Evolutionary conservation across 92 coral and sea anemone genomes (phyloP), one percentile per base, ranked within the genome.

Genomic region (Phenganax marumi): DNA sequence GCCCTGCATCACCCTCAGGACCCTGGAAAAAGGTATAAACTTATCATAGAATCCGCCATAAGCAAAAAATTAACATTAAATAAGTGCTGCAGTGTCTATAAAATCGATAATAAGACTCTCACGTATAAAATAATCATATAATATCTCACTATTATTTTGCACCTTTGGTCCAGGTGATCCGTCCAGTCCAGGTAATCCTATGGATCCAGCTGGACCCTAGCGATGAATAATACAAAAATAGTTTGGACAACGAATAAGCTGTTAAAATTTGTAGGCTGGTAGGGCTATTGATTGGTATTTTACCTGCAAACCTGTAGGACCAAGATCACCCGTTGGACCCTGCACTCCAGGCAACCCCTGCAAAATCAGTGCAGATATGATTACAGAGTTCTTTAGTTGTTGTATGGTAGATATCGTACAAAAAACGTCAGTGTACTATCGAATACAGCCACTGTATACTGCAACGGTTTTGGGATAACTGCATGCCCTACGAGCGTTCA

Each of bases 321-420:
- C 91, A 70, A 82, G 66, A 56, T 76, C 50, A 6, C 91, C 91
- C 2, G 93, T 63, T 0, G 71, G 48, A n/a, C 97, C 97, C 24
- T 87, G 88, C 3, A 86, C 81, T 18, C 97, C 97, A 77, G 92
- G 93, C 0, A 84, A 73, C 61, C 97, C 97, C 97, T 92, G 75
- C 7, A 60, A 60, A 24, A 65, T 72, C 64, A 57, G 48, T 56
- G 16, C 4, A 39, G 58, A 70, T 73, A 22, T 18, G 65, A 58
- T 6, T 16, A 7, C 23, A 58, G 22, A 58, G n/a, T 58, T 14
- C 22, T 13, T 13, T 58, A 33, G 43, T 33, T 58, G 2, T 13
- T 58, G 23, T 7, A 58, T 14, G n/a, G 65, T 7, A 16, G 21
- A 13, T 58, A 58, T 14, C 6, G 21, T 58, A 14, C 65, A 58